Evolutionary conservation across 2,888 invertebrate species (phyloP).

Genomic region (Encarsia formosa): DNA sequence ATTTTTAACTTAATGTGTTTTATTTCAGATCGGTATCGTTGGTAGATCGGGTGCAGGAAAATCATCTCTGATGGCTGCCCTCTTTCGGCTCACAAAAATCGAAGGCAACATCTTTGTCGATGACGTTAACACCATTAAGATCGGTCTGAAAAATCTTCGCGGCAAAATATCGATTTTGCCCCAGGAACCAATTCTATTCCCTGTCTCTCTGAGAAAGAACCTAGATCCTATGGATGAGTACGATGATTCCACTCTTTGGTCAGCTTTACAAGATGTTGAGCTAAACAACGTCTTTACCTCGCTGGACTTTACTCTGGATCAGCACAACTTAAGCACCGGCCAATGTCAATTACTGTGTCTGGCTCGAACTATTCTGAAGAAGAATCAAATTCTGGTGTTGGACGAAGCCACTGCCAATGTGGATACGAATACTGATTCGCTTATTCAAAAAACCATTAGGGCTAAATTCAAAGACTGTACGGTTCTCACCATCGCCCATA

Average conservation of each 20-base stretch:
- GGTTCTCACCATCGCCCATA: conserved; percentile 60
- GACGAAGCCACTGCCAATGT: conserved; percentile 94
- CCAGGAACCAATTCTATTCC: conserved; percentile 56
- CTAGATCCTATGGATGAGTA: conserved; percentile 63
- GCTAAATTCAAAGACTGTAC: conserved; percentile 55
- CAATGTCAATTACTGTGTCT: conserved; percentile 86
- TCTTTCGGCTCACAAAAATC: conserved; percentile 64
- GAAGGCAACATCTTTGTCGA: conserved; percentile 69
- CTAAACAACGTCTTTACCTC: conserved; percentile 64
- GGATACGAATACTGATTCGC: conserved; percentile 67
- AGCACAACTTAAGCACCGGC: conserved; percentile 78
- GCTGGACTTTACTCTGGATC: conserved; percentile 54
- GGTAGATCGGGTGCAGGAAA: conserved; percentile 65
- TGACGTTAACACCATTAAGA: conserved; percentile 54
- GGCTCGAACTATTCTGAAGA: conserved; percentile 79
- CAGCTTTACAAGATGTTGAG: conserved; percentile 62
- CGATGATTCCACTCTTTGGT: conserved; percentile 53
- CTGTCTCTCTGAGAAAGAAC: conserved; percentile 59
- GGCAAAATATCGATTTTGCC: conserved; percentile 59
- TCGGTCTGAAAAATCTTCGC: conserved; percentile 6
- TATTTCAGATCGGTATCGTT: conserved; percentile 61
- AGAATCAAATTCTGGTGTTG: conserved; percentile 78
- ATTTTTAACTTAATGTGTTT: neutral
- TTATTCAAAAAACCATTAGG: conserved; percentile 57
- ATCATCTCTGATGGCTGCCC: conserved; percentile 64